phyloP scores from a whole-genome alignment of 2,888 invertebrate genomes.

The Phortica okadai region DNA sequence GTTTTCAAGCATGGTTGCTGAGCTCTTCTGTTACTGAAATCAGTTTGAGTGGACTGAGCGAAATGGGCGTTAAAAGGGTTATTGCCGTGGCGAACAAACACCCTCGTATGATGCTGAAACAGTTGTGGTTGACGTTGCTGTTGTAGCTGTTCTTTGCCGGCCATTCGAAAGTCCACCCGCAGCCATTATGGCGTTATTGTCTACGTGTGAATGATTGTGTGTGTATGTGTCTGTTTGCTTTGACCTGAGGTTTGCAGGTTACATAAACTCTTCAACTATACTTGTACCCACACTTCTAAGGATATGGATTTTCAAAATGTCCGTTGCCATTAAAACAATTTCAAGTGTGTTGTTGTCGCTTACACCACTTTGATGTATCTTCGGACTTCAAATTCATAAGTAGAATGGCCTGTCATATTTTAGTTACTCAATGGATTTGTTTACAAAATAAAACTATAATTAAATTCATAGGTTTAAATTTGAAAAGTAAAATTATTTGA shows the following conservation, averaged over 20 bases:
- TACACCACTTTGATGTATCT: not conserved
- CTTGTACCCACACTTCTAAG: conserved; percentile 6
- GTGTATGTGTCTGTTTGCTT: conserved; percentile 28
- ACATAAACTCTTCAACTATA: not conserved
- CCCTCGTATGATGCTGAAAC: conserved; percentile 62
- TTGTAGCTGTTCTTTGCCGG: conserved; percentile 45
- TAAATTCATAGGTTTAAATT: too few species aligned
- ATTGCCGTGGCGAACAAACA: conserved; percentile 71
- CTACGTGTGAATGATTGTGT: conserved; percentile 29
- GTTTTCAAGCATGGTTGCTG: not conserved
- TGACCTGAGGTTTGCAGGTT: not conserved
- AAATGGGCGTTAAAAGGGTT: conserved; percentile 64
- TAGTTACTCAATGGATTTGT: too few species aligned
- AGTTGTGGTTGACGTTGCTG: conserved; percentile 31
- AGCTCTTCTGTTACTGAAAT: not conserved
- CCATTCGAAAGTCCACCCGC: conserved; percentile 64
- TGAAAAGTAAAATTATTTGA: too few species aligned
- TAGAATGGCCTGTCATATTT: not conserved
- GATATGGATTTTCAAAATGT: conserved; percentile 18
- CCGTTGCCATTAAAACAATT: conserved; percentile 8
- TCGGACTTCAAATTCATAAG: not conserved
- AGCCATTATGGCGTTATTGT: conserved; percentile 51
- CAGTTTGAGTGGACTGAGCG: conserved; percentile 36
- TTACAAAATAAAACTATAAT: too few species aligned
- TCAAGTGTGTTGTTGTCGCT: not conserved